Base-by-base conservation (phyloP, 2,797 vertebrate genomes). In the Lepus oiostolus region DNA sequence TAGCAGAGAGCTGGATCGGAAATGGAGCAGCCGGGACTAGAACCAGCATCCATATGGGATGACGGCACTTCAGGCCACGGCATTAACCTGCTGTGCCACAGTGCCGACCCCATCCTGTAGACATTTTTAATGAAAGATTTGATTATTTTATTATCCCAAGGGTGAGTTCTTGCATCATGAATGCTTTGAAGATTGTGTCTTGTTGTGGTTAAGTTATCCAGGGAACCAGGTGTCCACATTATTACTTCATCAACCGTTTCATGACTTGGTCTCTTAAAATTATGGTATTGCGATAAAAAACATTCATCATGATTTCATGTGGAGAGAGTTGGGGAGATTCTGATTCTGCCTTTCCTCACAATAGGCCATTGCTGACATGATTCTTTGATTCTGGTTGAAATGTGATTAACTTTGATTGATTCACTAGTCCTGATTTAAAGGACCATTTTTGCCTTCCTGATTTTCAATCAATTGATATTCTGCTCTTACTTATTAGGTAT, bases 381-480 rank as follows among this genome's bases (percentile, higher is more conserved):
- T 60, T 86, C 38, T 72, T 67, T 82, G 30, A 60, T 70, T 1
- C 11, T 85, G 22, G 30, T 60, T 93, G 50, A 88, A 14, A 71
- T 81, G 13, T 47, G 38, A 80, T 82, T 92, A 86, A 63, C 76
- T 72, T 54, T 80, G n/a, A 81, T 50, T 85, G 32, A 91, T 88
- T 96, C 42, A 82, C 63, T 85, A 50, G 12, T 81, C 75, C 16
- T 75, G 72, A 88, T 81, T 50, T 85, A 72, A 92, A 80, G 42
- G 81, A 6, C 26, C 21, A 85, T 67, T 93, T 83, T 93, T 94
- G 82, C 81, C 63, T 85, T 62, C 67, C 47, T 96, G 63, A 91
- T 82, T 95, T 92, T 95, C 87, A 86, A 47, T 88, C 70, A 90
- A 67, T 60, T 92, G 80, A 88, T 94, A 94, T 47, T 85, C 74